Evolutionary conservation across 2,113 vertebrate species (phyloP).

Genomic region (Pedionomus torquatus): DNA sequence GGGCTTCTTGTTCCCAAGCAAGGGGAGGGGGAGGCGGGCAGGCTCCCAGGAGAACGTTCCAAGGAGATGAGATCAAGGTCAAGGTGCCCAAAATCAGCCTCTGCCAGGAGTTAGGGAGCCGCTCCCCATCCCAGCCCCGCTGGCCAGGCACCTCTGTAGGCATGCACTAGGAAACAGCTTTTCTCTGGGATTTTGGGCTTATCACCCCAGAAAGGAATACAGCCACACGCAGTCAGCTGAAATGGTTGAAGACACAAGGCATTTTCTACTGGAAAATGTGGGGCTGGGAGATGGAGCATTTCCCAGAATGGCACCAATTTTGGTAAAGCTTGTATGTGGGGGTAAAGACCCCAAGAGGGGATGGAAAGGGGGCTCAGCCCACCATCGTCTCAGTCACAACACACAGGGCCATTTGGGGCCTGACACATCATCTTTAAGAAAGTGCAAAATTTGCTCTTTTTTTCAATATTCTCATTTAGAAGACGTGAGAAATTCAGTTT

Average conservation of each 20-base stretch:
- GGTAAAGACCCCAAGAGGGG: not conserved
- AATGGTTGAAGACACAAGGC: not conserved
- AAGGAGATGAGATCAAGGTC: not conserved
- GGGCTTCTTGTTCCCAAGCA: not conserved
- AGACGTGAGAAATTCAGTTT: not conserved
- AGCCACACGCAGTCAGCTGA: fast-evolving
- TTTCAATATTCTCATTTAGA: not conserved
- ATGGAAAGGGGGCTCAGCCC: not conserved
- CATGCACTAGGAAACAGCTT: not conserved
- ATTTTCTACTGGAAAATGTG: not conserved
- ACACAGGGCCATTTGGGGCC: not conserved
- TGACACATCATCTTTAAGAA: not conserved
- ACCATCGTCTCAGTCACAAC: not conserved
- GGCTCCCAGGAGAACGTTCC: not conserved
- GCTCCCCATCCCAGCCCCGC: not conserved
- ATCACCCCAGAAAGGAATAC: not conserved
- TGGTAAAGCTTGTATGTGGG: not conserved
- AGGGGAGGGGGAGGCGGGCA: not conserved
- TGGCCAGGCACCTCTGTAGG: not conserved
- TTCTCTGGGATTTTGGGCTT: not conserved
- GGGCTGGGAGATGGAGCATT: not conserved
- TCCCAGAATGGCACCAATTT: not conserved
- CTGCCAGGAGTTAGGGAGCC: not conserved
- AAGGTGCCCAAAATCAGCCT: not conserved
- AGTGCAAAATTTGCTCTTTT: not conserved